Percentiles rank a stretch among this genome's conserved stretches.
Evolutionary conservation across 2,113 vertebrate genomes (phyloP).

Genomic region (Lathamus discolor): DNA sequence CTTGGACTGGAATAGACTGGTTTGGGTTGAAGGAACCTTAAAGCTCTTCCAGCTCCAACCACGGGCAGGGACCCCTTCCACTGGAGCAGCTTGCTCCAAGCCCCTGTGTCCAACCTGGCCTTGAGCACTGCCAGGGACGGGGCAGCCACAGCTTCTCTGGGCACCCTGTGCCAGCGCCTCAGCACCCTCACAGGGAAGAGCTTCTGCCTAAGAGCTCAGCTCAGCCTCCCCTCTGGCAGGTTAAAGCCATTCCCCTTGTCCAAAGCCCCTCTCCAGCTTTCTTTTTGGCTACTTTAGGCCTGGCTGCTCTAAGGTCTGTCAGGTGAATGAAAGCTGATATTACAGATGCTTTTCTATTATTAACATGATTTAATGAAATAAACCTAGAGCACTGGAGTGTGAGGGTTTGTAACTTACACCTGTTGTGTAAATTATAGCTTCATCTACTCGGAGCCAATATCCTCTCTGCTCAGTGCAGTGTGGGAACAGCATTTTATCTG

Average conservation of each 20-base stretch:
- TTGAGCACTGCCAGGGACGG: no score
- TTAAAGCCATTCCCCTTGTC: background rate
- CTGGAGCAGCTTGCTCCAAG: background rate
- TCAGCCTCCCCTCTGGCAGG: background rate
- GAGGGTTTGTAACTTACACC: background rate
- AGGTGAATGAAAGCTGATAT: background rate
- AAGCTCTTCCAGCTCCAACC: background rate
- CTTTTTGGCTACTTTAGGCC: background rate
- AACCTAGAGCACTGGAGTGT: background rate
- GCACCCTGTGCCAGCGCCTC: no score
- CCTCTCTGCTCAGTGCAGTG: background rate
- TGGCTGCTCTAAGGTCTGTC: background rate
- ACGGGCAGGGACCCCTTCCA: fast-evolving
- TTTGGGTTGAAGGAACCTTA: background rate
- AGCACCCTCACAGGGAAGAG: background rate
- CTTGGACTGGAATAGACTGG: background rate
- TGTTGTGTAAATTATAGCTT: background rate
- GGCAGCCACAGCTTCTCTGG: no score
- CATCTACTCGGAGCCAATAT: background rate
- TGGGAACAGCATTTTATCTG: background rate
- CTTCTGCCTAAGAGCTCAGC: background rate
- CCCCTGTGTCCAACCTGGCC: no score
- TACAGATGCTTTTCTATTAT: background rate
- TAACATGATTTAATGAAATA: background rate
- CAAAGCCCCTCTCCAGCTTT: background rate